Conservation (phyloP, 2,888 invertebrate species). For the Drosophila diplacantha region DNA sequence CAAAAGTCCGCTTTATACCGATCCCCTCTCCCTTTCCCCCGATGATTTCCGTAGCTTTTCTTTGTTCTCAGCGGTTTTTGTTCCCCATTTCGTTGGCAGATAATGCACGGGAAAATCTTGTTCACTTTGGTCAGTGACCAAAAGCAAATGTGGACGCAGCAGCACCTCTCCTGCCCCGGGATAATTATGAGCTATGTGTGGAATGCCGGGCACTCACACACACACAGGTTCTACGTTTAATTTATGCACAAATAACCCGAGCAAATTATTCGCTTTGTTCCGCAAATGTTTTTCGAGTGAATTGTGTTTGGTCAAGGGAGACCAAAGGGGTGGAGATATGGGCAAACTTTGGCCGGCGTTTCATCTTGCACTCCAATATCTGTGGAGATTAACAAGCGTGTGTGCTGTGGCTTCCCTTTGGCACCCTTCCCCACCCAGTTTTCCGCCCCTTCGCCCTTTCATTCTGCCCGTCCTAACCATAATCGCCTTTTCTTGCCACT, state of each 20-base stretch:
- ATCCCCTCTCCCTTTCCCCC: neutral
- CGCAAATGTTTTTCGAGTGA: conserved; percentile 45
- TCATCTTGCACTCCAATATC: conserved; percentile 22
- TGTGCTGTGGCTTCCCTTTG: conserved; percentile 24
- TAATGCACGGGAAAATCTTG: conserved; percentile 61
- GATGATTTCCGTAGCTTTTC: conserved; percentile 16
- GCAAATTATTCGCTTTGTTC: conserved; percentile 66
- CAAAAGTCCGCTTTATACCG: conserved; percentile 46
- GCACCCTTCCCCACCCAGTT: neutral
- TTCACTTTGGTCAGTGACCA: conserved; percentile 49
- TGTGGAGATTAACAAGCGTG: conserved; percentile 30
- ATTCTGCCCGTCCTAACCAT: conserved; percentile 15
- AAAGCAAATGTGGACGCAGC: conserved; percentile 37
- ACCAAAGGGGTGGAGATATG: conserved; percentile 3
- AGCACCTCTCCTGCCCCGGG: neutral
- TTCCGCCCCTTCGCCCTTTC: too few relatives aligned
- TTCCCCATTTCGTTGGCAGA: conserved; percentile 43
- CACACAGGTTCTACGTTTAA: conserved; percentile 34
- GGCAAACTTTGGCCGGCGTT: conserved; percentile 13
- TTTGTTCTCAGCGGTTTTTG: conserved; percentile 38
- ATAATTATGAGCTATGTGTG: conserved; percentile 68
- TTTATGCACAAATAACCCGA: conserved; percentile 61
- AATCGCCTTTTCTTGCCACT: conserved; percentile 53
- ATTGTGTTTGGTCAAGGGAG: conserved; percentile 27
- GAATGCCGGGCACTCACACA: conserved; percentile 39